A percentile compares a stretch with the other conserved stretches of the same genome.
These are phyloP conservation scores for Poeciliopsis paucimaculata DNA, from an alignment of 2,797 vertebrate species.

Conservation along the genomic window DNA sequence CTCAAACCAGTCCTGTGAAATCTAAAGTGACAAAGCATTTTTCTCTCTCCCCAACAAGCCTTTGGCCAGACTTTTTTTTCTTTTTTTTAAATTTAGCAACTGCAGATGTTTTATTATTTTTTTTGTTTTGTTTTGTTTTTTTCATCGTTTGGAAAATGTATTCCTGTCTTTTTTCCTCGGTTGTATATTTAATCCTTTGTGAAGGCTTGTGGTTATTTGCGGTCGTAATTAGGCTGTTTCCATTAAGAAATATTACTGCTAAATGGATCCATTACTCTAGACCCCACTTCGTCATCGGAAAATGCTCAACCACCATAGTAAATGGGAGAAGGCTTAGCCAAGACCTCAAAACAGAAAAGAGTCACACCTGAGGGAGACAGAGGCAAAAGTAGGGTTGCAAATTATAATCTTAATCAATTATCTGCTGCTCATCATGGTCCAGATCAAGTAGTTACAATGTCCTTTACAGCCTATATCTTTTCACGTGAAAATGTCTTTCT, in stretches of 20 bases:
- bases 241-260: conserved; percentile 81
- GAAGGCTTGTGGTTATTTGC: conserved; percentile 77
- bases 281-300: conserved; percentile 66
- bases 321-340: conserved; percentile 54
- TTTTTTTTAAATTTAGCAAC: conserved; percentile 64
- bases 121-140: conserved; percentile 54
- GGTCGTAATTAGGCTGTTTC: conserved; percentile 79
- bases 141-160: conserved; percentile 78
- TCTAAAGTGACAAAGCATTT: conserved; percentile 80
- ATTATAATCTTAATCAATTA: conserved; percentile 32
- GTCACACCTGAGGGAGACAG: conserved; percentile 66
- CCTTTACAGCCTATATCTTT: background rate
- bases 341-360: conserved; percentile 49
- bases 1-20: conserved; percentile 74
- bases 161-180: conserved; percentile 66
- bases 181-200: conserved; percentile 77
- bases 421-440: conserved; percentile 7
- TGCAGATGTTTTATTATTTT: conserved; percentile 65
- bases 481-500: background rate
- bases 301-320: conserved; percentile 62
- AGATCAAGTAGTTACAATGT: conserved; percentile 4
- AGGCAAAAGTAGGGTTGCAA: conserved; percentile 28
- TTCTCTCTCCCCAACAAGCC: conserved; percentile 55
- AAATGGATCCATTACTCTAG: conserved; percentile 76
- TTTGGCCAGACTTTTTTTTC: conserved; percentile 35